phyloP scores from a whole-genome alignment of 2,888 invertebrate species.

The Podabrus alpinus region DNA sequence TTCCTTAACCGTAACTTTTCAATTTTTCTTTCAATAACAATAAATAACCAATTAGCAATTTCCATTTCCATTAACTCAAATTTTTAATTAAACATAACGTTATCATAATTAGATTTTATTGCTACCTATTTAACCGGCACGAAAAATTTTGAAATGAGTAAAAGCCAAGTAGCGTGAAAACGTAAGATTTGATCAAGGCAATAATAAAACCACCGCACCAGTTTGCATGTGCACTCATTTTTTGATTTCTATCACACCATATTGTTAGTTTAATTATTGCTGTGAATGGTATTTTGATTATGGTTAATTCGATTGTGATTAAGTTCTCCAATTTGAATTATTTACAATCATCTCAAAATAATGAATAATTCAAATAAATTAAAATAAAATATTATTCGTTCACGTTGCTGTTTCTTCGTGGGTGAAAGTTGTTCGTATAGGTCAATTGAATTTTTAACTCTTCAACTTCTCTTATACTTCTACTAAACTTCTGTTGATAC shows the following conservation, averaged over 20 bases:
- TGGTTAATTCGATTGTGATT: not conserved
- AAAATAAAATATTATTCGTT: not conserved
- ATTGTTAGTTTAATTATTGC: not conserved
- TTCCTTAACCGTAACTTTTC: not conserved
- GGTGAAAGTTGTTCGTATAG: not conserved
- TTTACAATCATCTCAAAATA: too few species aligned
- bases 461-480: not conserved
- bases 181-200: not conserved
- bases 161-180: not conserved
- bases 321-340: not conserved
- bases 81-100: not conserved
- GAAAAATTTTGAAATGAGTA: not conserved
- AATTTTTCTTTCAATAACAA: not conserved
- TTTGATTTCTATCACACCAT: not conserved
- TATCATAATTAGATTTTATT: not conserved
- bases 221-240: not conserved
- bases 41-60: not conserved
- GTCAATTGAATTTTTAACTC: not conserved
- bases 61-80: not conserved
- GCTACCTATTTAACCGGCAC: not conserved
- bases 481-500: too few species aligned
- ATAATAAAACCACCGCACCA: not conserved
- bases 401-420: not conserved
- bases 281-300: not conserved
- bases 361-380: not conserved